These are phyloP conservation scores for Eidolon dupreanum DNA, from an alignment of 2,797 vertebrate genomes.

Conservation along the genomic window DNA sequence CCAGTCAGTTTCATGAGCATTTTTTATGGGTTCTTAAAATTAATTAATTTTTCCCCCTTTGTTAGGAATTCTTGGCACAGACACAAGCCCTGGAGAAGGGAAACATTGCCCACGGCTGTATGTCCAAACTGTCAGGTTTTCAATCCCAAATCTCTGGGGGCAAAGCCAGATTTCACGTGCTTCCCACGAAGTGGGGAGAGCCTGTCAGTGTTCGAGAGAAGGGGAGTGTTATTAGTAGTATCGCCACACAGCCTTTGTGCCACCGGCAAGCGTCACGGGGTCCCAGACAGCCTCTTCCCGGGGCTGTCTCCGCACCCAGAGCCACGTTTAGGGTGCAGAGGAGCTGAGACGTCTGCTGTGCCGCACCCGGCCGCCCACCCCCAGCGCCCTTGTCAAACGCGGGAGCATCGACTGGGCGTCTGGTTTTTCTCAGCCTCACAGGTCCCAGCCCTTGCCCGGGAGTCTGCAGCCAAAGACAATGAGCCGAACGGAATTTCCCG, in stretches of 20 bases:
- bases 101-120: conserved; percentile 73
- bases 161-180: conserved; percentile 19
- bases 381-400: rapidly evolving
- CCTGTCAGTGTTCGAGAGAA: neutral
- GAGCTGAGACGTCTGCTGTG: rapidly evolving
- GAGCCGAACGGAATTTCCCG: neutral
- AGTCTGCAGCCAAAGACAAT: neutral
- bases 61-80: conserved; percentile 78
- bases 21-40: conserved; percentile 73
- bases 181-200: neutral
- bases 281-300: neutral
- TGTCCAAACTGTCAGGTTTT: conserved; percentile 80
- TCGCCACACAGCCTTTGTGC: neutral
- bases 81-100: conserved; percentile 63
- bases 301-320: neutral
- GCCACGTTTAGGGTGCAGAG: neutral
- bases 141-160: conserved; percentile 69
- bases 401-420: neutral
- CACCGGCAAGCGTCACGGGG: neutral
- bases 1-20: conserved; percentile 43
- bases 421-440: conserved; percentile 24
- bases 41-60: conserved; percentile 77
- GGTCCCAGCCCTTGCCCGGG: neutral
- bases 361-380: neutral
- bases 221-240: neutral